Evolutionary conservation across 2,888 invertebrate genomes (phyloP), one percentile per base, ranked within the genome.

Genomic region (Polyommatus icarus): DNA sequence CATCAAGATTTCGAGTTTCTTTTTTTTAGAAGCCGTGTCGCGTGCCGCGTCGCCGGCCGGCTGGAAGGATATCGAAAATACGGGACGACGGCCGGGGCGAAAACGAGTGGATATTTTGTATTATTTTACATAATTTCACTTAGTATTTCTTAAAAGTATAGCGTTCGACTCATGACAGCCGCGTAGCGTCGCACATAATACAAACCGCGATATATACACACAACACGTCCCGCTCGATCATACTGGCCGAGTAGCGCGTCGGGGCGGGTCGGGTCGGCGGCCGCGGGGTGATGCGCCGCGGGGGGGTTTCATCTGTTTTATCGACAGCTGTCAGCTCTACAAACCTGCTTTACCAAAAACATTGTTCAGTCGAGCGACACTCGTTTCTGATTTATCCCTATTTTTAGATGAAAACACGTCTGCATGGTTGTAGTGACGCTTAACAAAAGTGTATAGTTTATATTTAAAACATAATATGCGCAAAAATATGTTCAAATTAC

Each of bases 41-140:
- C 96, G 96, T 87, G 96, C 95, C 78, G 96, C 96, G 89, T 90
- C 88, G 86, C 89, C 92, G 95, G 91, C 97, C 97, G 85, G 97
- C 97, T 81, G 96, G 96, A 78, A 96, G 96, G 80, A 83, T 81
- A 83, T 82, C 80, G 80, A 82, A 82, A 82, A 82, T 83, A 96
- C 96, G 82, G 96, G 95, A 80, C 95, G 95, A 80, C 96, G 95
- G 84, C 91, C 85, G 85, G 87, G 87, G 86, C 95, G 94, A 82
- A 95, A 95, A 80, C 96, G 96, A 83, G 80, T 79, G 81, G 81
- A 81, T 81, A 77, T 80, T 81, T 78, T 81, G 80, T 79, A 96
- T 96, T 87, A 96, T 90, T 87, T 93, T 90, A 91, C 94, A 93
- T 93, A 90, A 93, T 93, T 92, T 92, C 92, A 93, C 92, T 92